A percentile compares a stretch with the other conserved stretches of the same genome.
Conservation (phyloP, 2,797 vertebrate species). For the Semotilus atromaculatus region DNA sequence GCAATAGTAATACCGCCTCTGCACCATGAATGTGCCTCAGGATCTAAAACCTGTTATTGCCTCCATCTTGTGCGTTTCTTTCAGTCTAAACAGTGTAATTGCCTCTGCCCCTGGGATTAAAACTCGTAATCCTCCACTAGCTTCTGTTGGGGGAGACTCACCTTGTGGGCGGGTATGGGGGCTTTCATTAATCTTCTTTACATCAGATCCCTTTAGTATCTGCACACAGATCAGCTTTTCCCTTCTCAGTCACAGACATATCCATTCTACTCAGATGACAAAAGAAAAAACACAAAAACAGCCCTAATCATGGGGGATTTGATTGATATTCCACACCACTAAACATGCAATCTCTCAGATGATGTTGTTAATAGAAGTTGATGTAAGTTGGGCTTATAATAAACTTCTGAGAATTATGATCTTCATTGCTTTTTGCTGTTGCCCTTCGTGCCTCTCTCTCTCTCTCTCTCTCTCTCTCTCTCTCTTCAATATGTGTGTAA, state of each 20-base stretch:
- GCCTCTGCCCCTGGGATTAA: constrained; percentile 46
- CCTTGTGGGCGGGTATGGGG: constrained; percentile 42
- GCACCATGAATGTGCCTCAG: neutral
- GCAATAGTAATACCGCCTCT: neutral
- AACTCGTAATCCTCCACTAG: constrained; percentile 45
- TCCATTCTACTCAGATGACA: constrained; percentile 17
- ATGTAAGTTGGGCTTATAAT: neutral
- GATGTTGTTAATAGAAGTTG: neutral
- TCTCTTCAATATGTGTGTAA: neutral
- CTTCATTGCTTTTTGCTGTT: neutral
- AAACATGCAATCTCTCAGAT: neutral
- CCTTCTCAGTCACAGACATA: constrained; percentile 5
- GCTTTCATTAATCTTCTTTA: constrained; percentile 56
- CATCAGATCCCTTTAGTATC: constrained; percentile 46
- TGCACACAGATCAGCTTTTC: constrained; percentile 40
- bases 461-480: neutral
- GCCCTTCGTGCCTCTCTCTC: neutral
- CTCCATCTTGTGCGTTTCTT: constrained; percentile 11
- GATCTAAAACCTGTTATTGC: constrained; percentile 10
- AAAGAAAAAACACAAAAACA: constrained; percentile 14
- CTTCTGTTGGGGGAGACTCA: constrained; percentile 47
- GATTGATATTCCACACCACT: constrained; percentile 9
- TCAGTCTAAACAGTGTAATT: constrained; percentile 24
- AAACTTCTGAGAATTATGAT: neutral
- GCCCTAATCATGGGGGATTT: constrained; percentile 1